Evolutionary conservation across 2,113 vertebrate genomes (phyloP).

Genomic region (Bubo scandiacus): DNA sequence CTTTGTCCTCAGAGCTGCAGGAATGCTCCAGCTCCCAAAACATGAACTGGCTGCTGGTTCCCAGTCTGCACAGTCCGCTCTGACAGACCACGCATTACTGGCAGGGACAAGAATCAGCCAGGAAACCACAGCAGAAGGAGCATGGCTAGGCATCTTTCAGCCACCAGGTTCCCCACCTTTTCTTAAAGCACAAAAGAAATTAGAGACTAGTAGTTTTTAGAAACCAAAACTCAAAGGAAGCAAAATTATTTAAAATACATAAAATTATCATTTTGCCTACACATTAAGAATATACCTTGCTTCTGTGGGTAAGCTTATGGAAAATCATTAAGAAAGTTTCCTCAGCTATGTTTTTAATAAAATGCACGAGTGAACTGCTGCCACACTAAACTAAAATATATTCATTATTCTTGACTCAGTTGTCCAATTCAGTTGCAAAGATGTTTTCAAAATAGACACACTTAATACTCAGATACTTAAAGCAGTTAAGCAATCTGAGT

Average conservation of each 20-base stretch:
- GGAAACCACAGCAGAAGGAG: background rate
- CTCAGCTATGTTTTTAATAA: background rate
- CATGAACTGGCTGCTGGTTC: background rate
- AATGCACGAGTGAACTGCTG: background rate
- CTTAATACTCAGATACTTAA: background rate
- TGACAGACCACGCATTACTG: background rate
- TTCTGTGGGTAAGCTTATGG: background rate
- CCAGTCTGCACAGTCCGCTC: background rate
- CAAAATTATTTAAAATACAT: background rate
- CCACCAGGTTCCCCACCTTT: background rate
- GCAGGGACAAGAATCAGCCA: background rate
- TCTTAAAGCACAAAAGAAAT: background rate
- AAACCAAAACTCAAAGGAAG: background rate
- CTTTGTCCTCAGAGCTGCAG: background rate
- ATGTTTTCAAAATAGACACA: slow-evolving; percentile 2
- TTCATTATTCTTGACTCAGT: background rate
- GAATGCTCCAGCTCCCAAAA: background rate
- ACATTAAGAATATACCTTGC: background rate
- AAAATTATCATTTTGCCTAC: background rate
- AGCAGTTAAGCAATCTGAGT: background rate
- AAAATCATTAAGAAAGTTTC: background rate
- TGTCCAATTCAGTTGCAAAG: background rate
- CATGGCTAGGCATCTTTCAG: background rate
- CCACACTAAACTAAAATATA: background rate
- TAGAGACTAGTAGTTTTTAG: background rate